Evolutionary conservation across 2,113 vertebrate genomes (phyloP), one percentile per base, ranked within the genome.

Genomic region (Hemiprocne comata): DNA sequence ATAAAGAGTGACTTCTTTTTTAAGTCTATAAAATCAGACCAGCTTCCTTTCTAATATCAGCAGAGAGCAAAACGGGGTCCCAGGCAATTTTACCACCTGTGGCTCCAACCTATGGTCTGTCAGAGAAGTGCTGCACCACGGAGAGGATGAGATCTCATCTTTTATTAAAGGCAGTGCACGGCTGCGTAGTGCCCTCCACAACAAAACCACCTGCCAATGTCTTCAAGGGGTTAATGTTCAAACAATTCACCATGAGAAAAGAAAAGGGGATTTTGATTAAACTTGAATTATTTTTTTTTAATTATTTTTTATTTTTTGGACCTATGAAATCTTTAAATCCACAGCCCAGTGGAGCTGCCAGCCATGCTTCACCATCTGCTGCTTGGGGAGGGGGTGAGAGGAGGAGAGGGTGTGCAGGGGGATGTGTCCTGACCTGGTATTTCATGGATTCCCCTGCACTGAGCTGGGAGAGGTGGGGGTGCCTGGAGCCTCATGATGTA

Each of bases 71-170:
- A 81, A 29, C 0, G 0, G 25, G 20, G 34, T 42, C 46, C 46
- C 55, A 17, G 72, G 55, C 21, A 15, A 3, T 62, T 80, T 74
- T 50, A 50, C 19, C 83, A 55, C 60, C 77, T 71, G 55, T 42
- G 77, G 46, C 48, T 48, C 34, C 65, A 66, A 1, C 20, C 40
- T 64, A 21, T 3, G 10, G 21, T 15, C 31, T 64, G 57, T 2
- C 0, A 0, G 73, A 50, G 42, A 23, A 40, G 38, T 0, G 1
- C 18, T 48, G 76, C 6, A 10, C 57, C 50, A 3, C 0, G 0
- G 65, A 29, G 14, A 48, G 26, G 44, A 31, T 23, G 66, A 67
- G 53, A 48, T 18, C 78, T 75, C 66, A 48, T 26, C 55, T 51
- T 38, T 17, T 42, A 60, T 79, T 62, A n/a, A 81, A 31, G 29